Conservation (phyloP, 2,113 vertebrate species). For the Aspiorhynchus laticeps region DNA sequence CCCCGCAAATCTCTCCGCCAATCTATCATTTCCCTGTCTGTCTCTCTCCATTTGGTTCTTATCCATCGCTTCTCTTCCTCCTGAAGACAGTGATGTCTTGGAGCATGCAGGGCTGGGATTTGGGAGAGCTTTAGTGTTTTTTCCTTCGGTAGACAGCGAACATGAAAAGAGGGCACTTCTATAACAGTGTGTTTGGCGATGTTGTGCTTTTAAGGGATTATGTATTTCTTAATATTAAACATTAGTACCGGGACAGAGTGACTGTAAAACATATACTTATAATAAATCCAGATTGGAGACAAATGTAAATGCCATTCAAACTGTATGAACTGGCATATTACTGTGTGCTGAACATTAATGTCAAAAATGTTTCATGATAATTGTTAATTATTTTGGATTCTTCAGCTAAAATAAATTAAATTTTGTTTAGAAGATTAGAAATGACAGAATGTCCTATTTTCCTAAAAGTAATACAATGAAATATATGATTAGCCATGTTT, state of each 20-base stretch:
- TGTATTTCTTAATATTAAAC: background rate
- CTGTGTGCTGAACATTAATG: background rate
- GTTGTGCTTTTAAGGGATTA: conserved; percentile 37
- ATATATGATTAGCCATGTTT: background rate
- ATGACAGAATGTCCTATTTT: background rate
- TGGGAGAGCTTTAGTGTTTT: background rate
- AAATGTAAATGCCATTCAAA: background rate
- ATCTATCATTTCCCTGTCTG: conserved; percentile 56
- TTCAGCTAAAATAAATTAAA: background rate
- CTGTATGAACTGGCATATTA: background rate
- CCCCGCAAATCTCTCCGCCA: conserved; percentile 63
- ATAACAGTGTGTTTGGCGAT: conserved; percentile 15
- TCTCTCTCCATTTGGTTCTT: conserved; percentile 8
- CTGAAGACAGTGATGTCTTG: conserved; percentile 8
- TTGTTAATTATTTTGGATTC: background rate
- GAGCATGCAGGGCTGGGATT: background rate
- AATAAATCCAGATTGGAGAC: background rate
- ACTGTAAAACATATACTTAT: background rate
- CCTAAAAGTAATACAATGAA: background rate
- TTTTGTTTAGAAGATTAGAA: background rate
- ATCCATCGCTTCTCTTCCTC: conserved; percentile 47
- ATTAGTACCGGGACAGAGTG: background rate
- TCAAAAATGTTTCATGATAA: background rate
- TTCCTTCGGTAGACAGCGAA: background rate
- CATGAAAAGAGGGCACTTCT: conserved; percentile 22